Evolutionary conservation across 1,140 invertebrate genomes (phyloP), one percentile per base, ranked within the genome.

Genomic region (Micrasema longulum): DNA sequence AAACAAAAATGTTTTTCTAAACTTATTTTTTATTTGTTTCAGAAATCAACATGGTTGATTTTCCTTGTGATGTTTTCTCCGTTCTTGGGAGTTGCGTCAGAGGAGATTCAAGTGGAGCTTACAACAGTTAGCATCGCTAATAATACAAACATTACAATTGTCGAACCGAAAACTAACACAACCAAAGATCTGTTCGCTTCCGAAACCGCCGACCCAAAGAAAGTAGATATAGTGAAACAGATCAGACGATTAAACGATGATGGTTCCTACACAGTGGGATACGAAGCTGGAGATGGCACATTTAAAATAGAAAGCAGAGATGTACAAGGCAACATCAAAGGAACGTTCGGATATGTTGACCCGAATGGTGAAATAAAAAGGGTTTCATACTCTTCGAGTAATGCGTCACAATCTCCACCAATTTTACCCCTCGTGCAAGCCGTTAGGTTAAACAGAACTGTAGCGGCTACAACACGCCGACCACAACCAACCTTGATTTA

Each of bases 321-420:
- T 78, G 89, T 92, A 22, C 82, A 90, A 71, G 94, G 94, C 18
- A 92, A 93, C 78, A 92, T 95, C 41, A 93, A 93, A 79, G 94
- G 94, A 50, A 94, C 93, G 35, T 95, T 94, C 81, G 94, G 94
- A 63, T 95, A 93, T 81, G 86, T 95, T 36, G 93, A 95, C 78
- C 88, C 90, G 41, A 87, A 89, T 73, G 93, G 93, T 6, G 89
- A 93, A 79, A 89, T 94, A 62, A 93, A 95, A 83, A 87, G 92
- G 47, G 92, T 95, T n/a, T 92, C 94, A 4, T 96, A 95, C 81
- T 89, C 90, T 5, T 85, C 88, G 16, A 87, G 83, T 75, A 88
- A 88, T 69, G 83, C 80, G 12, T 87, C 84, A 3, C 82, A 82
- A 36, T 50, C 57, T 10, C 81, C 1, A 83, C 83, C 6, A 80